These are phyloP conservation scores for Acromyrmex charruanus DNA, from an alignment of 1,140 invertebrate species.

Conservation along the genomic window DNA sequence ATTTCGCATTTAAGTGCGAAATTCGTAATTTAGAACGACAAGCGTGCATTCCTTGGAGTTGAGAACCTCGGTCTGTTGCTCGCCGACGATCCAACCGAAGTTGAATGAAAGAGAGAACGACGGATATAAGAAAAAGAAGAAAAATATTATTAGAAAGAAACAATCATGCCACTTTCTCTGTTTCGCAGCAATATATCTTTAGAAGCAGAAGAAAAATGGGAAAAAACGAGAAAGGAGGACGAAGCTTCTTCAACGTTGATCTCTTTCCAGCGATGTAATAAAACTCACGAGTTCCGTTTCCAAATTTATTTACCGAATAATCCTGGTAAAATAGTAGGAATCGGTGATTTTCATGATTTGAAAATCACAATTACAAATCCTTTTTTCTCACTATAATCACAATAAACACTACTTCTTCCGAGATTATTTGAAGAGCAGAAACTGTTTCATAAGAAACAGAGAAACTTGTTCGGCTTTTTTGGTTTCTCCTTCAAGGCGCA, in stretches of 20 bases:
- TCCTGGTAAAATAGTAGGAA: background rate
- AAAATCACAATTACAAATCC: conserved; percentile 6
- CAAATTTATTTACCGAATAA: background rate
- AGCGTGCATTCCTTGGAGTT: conserved; percentile 12
- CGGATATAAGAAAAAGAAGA: conserved; percentile 13
- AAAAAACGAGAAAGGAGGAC: background rate
- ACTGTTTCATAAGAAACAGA: background rate
- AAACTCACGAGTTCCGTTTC: background rate
- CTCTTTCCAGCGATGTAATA: background rate
- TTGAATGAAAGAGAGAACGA: conserved; percentile 62
- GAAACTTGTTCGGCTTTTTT: conserved; percentile 28
- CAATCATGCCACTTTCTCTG: background rate
- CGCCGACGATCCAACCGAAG: conserved; percentile 1
- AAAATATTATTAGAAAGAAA: conserved; percentile 11
- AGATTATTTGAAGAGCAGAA: background rate
- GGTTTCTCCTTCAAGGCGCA: background rate
- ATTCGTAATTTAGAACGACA: background rate
- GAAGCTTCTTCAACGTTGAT: conserved; percentile 1
- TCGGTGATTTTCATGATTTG: background rate
- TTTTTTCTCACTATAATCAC: background rate
- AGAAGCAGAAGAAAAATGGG: background rate
- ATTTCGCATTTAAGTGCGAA: background rate
- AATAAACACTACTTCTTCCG: background rate
- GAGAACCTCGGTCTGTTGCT: conserved; percentile 65
- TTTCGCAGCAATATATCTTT: conserved; percentile 21